Percentiles rank a stretch among this genome's conserved stretches.
phyloP scores from a whole-genome alignment of 2,797 vertebrate genomes.

The Macropodus opercularis region DNA sequence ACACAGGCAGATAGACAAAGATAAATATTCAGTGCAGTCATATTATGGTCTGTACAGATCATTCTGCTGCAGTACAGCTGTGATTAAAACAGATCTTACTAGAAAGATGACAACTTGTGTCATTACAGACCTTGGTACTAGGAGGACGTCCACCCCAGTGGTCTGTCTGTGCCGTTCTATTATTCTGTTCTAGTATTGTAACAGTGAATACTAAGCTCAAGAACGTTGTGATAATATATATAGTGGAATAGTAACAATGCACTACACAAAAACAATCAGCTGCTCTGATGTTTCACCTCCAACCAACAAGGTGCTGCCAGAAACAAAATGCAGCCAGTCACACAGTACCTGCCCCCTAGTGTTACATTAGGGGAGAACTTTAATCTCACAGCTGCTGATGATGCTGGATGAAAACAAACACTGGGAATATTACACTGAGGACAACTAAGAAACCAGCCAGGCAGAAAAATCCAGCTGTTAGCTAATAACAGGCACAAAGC shows the following conservation, averaged over 20 bases:
- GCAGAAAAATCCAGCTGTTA: too few relatives aligned
- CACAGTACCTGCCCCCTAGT: conserved; percentile 29
- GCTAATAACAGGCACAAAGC: too few relatives aligned
- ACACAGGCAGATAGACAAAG: conserved; percentile 32
- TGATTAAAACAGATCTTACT: conserved; percentile 3
- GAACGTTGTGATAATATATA: background rate
- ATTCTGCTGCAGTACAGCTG: background rate
- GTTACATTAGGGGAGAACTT: conserved; percentile 2
- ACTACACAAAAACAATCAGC: background rate
- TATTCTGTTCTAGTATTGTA: background rate
- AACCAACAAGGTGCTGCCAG: background rate
- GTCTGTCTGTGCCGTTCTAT: background rate
- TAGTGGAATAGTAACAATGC: background rate
- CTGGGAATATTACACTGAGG: too few relatives aligned
- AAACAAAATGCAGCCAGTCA: background rate
- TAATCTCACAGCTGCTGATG: background rate
- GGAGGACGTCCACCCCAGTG: background rate
- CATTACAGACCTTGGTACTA: background rate
- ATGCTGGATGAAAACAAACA: too few relatives aligned
- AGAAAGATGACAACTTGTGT: background rate
- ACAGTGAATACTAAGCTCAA: background rate
- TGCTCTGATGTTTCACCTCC: background rate
- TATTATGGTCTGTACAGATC: background rate
- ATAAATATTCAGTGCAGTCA: conserved; percentile 35
- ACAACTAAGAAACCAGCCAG: too few relatives aligned